Percentiles rank a stretch among this genome's conserved stretches.
Conservation (phyloP, 2,113 vertebrate species). For the Ptychochromis oligacanthus region DNA sequence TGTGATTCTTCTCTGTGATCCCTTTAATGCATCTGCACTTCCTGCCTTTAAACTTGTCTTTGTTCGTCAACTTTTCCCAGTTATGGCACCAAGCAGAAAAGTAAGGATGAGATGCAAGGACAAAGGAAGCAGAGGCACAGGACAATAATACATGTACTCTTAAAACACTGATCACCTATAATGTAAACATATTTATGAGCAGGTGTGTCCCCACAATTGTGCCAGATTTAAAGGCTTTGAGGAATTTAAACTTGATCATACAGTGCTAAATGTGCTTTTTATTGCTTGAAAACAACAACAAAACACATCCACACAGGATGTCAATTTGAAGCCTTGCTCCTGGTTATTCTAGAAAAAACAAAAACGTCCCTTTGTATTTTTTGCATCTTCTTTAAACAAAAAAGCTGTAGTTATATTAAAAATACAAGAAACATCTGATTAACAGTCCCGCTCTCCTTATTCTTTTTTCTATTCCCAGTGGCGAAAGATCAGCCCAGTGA, state of each 20-base stretch:
- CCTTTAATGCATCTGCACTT: constrained; percentile 10
- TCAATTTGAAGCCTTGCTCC: not conserved
- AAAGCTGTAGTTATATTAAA: constrained; percentile 1
- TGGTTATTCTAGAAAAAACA: not conserved
- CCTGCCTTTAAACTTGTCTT: not conserved
- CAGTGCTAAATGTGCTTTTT: constrained; percentile 2
- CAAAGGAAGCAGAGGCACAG: not conserved
- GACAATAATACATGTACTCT: not conserved
- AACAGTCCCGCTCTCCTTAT: constrained; percentile 14
- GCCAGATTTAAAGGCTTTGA: not conserved
- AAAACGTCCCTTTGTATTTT: not conserved
- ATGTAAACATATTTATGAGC: not conserved
- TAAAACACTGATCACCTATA: not conserved
- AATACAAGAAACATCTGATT: constrained; percentile 1
- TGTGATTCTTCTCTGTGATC: not conserved
- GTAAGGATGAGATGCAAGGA: not conserved
- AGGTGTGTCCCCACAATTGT: not conserved
- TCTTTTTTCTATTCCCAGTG: constrained; percentile 15
- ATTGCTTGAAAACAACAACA: constrained; percentile 3
- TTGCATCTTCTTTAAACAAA: not conserved
- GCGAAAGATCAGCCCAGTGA: constrained; percentile 11
- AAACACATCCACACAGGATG: not conserved
- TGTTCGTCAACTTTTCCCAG: not conserved
- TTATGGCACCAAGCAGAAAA: not conserved
- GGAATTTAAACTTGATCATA: not conserved